Conservation (phyloP, 1,140 invertebrate genomes). For the Campodea augens region DNA sequence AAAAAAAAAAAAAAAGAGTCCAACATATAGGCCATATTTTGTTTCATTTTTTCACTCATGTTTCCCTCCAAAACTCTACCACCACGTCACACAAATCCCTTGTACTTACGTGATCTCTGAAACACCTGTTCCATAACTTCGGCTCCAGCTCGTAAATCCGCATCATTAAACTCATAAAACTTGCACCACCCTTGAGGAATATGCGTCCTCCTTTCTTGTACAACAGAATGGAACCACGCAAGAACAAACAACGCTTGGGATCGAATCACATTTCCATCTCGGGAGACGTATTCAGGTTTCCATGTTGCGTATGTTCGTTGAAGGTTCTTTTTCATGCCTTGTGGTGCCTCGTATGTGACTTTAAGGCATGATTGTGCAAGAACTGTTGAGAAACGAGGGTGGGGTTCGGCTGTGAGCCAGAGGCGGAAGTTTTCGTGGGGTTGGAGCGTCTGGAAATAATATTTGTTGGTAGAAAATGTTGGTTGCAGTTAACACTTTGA, state of each 20-base stretch:
- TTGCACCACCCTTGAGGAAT: conserved; percentile 76
- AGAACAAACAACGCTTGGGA: conserved; percentile 42
- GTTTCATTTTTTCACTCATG: too few relatives aligned
- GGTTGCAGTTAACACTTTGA: too few relatives aligned
- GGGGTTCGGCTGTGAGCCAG: conserved; percentile 57
- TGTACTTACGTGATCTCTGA: conserved; percentile 19
- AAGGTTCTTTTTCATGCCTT: conserved; percentile 43
- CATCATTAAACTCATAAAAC: conserved; percentile 75
- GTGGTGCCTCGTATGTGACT: conserved; percentile 64
- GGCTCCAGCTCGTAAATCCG: conserved; percentile 58
- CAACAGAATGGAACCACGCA: conserved; percentile 63
- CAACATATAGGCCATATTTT: too few relatives aligned
- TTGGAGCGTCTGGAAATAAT: conserved; percentile 18
- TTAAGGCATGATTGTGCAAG: conserved; percentile 50
- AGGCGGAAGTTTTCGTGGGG: conserved; percentile 43
- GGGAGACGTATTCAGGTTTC: conserved; percentile 27
- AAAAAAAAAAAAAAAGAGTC: too few relatives aligned
- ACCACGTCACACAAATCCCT: too few relatives aligned
- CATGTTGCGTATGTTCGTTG: conserved; percentile 35
- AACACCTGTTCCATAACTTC: conserved; percentile 45
- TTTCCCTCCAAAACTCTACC: too few relatives aligned
- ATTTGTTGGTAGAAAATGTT: too few relatives aligned
- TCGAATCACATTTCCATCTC: conserved; percentile 23
- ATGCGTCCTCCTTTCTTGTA: conserved; percentile 71
- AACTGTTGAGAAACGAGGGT: conserved; percentile 39